These are phyloP conservation scores for Anthopleura sola DNA, from an alignment of 64 coral and sea anemone species.

Conservation along the genomic window DNA sequence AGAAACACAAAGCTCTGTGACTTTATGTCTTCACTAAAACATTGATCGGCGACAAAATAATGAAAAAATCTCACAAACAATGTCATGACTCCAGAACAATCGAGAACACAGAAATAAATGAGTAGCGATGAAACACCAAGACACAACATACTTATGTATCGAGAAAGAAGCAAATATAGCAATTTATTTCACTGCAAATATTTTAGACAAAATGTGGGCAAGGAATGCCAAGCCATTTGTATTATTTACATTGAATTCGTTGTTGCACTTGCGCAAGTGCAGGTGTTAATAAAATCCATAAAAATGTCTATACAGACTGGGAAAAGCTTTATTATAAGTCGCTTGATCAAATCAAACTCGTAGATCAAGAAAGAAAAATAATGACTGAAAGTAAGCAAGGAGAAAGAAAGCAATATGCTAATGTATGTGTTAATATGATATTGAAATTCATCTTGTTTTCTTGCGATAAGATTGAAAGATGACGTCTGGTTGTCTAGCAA, in stretches of 20 bases:
- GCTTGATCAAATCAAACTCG: neutral
- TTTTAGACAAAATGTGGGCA: slow-evolving; percentile 30
- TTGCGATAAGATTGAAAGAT: slow-evolving; percentile 18
- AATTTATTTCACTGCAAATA: slow-evolving; percentile 35
- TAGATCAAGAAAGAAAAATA: neutral
- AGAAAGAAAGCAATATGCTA: slow-evolving; percentile 2
- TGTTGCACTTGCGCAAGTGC: neutral
- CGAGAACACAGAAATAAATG: neutral
- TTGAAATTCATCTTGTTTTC: slow-evolving; percentile 2
- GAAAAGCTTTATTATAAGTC: neutral
- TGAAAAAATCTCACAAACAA: neutral
- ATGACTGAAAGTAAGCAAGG: slow-evolving; percentile 5
- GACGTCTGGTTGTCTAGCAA: slow-evolving; percentile 20
- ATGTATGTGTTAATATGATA: slow-evolving; percentile 3
- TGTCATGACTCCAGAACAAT: neutral
- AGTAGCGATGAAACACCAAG: neutral
- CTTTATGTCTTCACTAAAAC: neutral
- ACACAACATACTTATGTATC: neutral
- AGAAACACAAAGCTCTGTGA: neutral
- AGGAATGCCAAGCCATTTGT: slow-evolving; percentile 7
- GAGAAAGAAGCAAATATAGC: slow-evolving; percentile 27
- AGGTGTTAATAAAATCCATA: slow-evolving; percentile 30
- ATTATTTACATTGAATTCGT: slow-evolving; percentile 16
- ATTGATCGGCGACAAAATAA: neutral
- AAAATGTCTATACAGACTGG: slow-evolving; percentile 21